Evolutionary conservation across 2,113 vertebrate genomes (phyloP), one percentile per base, ranked within the genome.

Genomic region (Arizona elegans): DNA sequence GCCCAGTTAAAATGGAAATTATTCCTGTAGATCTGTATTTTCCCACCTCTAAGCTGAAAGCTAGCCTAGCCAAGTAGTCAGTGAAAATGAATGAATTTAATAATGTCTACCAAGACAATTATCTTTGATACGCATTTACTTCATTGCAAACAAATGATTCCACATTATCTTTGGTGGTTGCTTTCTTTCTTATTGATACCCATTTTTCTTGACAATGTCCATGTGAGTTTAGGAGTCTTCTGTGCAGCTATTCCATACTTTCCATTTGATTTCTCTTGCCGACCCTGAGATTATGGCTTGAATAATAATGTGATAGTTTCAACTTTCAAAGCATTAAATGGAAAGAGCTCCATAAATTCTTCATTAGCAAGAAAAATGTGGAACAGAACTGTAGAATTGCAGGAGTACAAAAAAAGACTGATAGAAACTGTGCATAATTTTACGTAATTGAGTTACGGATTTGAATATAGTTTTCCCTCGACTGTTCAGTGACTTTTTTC

Each of bases 391-490:
- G 95, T 94, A 95, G 95, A 94, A 53, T 91, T 95, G 92, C 88
- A 93, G 88, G 93, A 93, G 92, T 95, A 96, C 43, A 93, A 93
- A 95, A 94, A 93, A 94, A 95, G 89, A 43, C 26, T 90, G 88
- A 59, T 92, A 93, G 26, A 54, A 17, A 93, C 94, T 90, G 94
- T 95, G 93, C 86, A 91, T 96, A 94, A 96, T 96, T 97, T 93
- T 95, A 96, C n/a, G 88, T 91, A 95, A 95, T 88, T 93, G 94
- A 96, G 87, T 75, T 87, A 95, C 43, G 0, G 94, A 97, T 96
- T 95, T 92, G 96, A 95, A 95, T 29, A 26, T 47, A 43, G 93
- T 94, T 92, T 92, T 50, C 47, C 56, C 92, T 91, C 23, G 87
- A 92, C 93, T 43, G 43, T 87, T 81, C 94, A 95, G 92, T 92